phyloP scores from a whole-genome alignment of 2,113 vertebrate genomes.

The Gnathonemus longibarbis region DNA sequence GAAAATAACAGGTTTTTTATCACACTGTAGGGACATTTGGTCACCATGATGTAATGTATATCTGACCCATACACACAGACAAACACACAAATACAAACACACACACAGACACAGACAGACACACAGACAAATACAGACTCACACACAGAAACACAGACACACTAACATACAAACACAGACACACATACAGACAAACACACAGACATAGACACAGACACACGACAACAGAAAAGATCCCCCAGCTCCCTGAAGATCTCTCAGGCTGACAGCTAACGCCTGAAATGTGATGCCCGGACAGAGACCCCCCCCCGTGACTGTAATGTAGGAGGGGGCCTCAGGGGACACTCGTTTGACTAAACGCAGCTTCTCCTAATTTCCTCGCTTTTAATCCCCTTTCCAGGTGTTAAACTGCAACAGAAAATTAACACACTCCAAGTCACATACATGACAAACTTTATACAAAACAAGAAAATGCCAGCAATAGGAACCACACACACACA shows the following conservation, averaged over 20 bases:
- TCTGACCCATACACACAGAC: neutral
- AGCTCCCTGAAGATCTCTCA: neutral
- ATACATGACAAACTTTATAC: neutral
- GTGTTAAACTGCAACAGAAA: neutral
- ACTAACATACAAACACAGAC: no score
- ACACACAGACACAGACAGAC: no score
- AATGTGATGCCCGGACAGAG: neutral
- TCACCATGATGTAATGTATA: no score
- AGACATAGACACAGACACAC: neutral
- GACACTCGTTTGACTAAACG: neutral
- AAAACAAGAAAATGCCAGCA: neutral
- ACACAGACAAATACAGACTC: neutral
- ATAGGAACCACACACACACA: neutral
- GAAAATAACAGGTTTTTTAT: no score
- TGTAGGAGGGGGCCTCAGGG: neutral
- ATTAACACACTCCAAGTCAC: neutral
- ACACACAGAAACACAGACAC: no score
- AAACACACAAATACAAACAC: no score
- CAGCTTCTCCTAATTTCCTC: neutral
- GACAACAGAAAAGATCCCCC: neutral
- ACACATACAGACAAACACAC: no score
- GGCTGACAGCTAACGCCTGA: neutral
- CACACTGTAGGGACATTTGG: no score
- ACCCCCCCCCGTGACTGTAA: neutral
- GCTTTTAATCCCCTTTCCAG: neutral